Base-by-base conservation (phyloP, 30 jellyfish, hydroid and myxozoan species). In the Hydractinia symbiolongicarpus region DNA sequence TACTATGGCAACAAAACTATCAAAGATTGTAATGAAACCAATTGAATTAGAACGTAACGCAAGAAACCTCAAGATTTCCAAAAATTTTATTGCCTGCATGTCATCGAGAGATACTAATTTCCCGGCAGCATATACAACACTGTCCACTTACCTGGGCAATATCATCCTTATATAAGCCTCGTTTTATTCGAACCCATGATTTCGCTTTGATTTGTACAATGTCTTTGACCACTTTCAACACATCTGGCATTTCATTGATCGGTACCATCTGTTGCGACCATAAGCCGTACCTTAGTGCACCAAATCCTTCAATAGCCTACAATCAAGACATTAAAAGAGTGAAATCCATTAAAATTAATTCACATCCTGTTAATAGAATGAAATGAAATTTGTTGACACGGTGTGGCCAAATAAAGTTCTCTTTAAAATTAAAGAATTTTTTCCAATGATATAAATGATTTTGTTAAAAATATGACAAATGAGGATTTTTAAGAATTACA, bases 211-310 rank as follows among this genome's bases (percentile, higher is more conserved):
- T 86, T 67, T 80, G 94, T 13, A 94, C 96, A 40, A 86, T 69
- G 57, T 88, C 96, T 78, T 89, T 94, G 61, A 94, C 96, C 62
- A 94, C 99, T 71, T 86, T 89, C 13, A 94, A 76, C n/a, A 94
- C 99, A 81, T 94, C 97, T 5, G 96, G 86, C 99, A 94, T 94
- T 72, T 94, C 99, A 53, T 81, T 87, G 73, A 94, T 84, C 7
- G 99, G 99, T 5, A 94, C 99, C 99, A 94, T 94, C 88, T 89
- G 96, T 54, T 88, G 97, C 14, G 81, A 89, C 96, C 96, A 88
- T 13, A 94, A 71, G 5, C 99, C 99, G 95, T 89, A 81, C 17
- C 89, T 83, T 77, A 94, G 76, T 0, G 96, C 97, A 44, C 96
- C 95, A 54, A 94, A 88, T 8, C 97, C 99, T 20, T 94, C 99